A percentile compares a stretch with the other conserved stretches of the same genome.
Conservation (phyloP, 2,113 vertebrate species). For the Electrona antarctica region DNA sequence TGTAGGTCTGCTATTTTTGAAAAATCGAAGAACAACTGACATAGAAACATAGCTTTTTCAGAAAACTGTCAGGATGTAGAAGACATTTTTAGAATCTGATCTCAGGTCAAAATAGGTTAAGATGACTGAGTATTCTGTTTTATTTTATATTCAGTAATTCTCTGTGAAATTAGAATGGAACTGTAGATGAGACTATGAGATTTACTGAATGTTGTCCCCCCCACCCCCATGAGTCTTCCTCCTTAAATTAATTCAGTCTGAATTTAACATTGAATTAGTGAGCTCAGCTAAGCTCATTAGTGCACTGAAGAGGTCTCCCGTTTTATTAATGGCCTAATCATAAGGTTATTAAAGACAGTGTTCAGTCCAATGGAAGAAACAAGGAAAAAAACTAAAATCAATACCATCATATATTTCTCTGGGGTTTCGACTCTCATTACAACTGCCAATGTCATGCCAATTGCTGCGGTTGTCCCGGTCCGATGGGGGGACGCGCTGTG, state of each 20-base stretch:
- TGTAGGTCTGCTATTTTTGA: no score
- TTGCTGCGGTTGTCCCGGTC: slow-evolving; percentile 9
- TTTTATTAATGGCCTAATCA: slow-evolving; percentile 87
- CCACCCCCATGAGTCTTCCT: neutral
- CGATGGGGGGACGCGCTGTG: neutral
- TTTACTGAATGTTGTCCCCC: neutral
- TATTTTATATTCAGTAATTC: neutral
- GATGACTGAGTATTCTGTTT: no score
- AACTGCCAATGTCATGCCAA: slow-evolving; percentile 1
- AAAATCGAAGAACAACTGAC: no score
- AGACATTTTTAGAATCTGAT: no score
- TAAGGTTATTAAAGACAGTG: slow-evolving; percentile 86
- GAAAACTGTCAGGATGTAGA: no score
- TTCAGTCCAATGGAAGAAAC: slow-evolving; percentile 55
- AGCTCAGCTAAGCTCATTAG: slow-evolving; percentile 66
- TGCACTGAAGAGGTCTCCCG: slow-evolving; percentile 80
- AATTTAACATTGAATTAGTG: slow-evolving; percentile 21
- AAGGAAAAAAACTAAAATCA: slow-evolving; percentile 80
- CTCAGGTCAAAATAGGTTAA: no score
- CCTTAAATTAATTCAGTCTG: slow-evolving; percentile 18
- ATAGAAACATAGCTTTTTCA: no score
- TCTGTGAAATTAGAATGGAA: neutral
- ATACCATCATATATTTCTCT: slow-evolving; percentile 44
- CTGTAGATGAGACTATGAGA: neutral
- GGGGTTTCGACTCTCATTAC: slow-evolving; percentile 46